phyloP scores from a whole-genome alignment of 2,113 vertebrate species.

The Elephas maximus region DNA sequence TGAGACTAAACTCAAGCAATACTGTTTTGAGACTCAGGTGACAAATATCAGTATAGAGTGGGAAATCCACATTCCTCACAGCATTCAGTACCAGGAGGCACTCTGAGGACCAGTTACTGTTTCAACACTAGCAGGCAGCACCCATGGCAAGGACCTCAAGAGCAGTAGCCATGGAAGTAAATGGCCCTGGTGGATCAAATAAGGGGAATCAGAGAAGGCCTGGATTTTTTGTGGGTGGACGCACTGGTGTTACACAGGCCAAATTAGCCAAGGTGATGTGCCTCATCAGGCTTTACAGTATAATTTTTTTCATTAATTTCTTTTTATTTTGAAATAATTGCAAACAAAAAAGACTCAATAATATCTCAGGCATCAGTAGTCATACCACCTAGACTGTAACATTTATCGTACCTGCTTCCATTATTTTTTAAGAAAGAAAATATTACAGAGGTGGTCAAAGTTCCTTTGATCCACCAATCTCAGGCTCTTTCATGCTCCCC shows the following conservation, averaged over 20 bases:
- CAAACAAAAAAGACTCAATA: neutral
- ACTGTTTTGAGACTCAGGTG: neutral
- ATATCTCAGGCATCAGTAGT: neutral
- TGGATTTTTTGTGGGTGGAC: neutral
- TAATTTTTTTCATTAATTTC: neutral
- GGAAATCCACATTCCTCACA: neutral
- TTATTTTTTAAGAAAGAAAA: conserved; percentile 5
- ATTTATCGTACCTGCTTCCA: neutral
- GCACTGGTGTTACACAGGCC: neutral
- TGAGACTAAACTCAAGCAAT: neutral
- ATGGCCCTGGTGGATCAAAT: neutral
- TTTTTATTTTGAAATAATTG: neutral
- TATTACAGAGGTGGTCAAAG: neutral
- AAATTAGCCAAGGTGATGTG: neutral
- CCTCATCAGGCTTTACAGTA: neutral
- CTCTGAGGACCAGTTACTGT: neutral
- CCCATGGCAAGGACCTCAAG: neutral
- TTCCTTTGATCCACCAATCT: neutral
- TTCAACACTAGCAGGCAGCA: neutral
- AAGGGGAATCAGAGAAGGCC: neutral
- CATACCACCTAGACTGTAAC: neutral
- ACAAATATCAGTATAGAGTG: neutral
- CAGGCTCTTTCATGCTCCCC: neutral
- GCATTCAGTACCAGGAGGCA: neutral
- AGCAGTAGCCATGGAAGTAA: neutral